Conservation (phyloP, 2,888 invertebrate genomes). For the Onthophagus sagittarius region DNA sequence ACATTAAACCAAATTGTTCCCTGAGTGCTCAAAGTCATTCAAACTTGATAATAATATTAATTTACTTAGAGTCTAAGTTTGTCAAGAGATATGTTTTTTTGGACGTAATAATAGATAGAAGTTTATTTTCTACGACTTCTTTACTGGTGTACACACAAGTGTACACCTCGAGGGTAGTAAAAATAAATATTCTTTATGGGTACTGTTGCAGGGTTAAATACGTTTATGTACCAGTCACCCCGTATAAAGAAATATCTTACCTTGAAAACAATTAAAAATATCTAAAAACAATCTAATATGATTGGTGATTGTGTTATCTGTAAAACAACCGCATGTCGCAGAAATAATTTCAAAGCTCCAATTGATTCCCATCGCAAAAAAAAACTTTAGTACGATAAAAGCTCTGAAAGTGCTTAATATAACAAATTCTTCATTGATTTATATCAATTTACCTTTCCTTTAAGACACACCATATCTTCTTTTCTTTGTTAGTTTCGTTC, state of each 20-base stretch:
- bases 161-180: too few relatives aligned
- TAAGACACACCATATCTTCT: neutral
- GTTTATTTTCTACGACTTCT: too few relatives aligned
- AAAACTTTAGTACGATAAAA: conserved; percentile 17
- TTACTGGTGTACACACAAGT: too few relatives aligned
- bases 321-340: conserved; percentile 7
- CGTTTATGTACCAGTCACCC: too few relatives aligned
- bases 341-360: conserved; percentile 21
- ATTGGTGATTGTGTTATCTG: conserved; percentile 2
- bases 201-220: too few relatives aligned
- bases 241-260: neutral
- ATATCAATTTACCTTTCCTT: neutral
- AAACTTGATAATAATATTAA: too few relatives aligned
- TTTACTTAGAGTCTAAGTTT: too few relatives aligned
- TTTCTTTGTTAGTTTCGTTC: neutral
- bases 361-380: conserved; percentile 18
- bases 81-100: too few relatives aligned
- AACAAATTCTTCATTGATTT: neutral
- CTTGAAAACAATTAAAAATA: conserved; percentile 19
- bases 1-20: too few relatives aligned
- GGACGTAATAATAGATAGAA: too few relatives aligned
- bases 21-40: too few relatives aligned
- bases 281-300: conserved; percentile 13
- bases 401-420: conserved; percentile 6
- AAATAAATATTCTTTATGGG: too few relatives aligned